Evolutionary conservation across 2,113 vertebrate genomes (phyloP), one percentile per base, ranked within the genome.

Genomic region (Lycaon pictus): DNA sequence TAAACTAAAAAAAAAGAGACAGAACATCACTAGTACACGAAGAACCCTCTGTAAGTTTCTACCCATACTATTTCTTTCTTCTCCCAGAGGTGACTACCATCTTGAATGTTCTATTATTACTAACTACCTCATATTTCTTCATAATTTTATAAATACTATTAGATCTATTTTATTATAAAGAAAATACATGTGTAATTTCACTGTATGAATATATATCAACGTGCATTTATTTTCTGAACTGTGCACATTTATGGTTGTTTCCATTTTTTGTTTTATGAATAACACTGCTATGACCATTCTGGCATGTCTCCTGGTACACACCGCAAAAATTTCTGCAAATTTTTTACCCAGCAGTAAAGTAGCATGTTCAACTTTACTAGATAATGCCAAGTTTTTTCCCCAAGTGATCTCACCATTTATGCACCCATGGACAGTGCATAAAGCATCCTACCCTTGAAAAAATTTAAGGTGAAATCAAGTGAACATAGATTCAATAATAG

Each of bases 171-270:
- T 90, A 71, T 51, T 92, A 60, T 48, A n/a, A 76, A 85, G 67
- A 74, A 87, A 67, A 32, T 29, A 79, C 55, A 93, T 67, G 55
- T 86, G 62, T 76, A 67, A 91, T 80, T 95, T 71, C 53, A 91
- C 19, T 92, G 20, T 72, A 72, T 37, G 13, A 95, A 35, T 60
- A 53, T 15, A 80, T 83, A 65, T 20, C 79, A 76, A 56, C 56
- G n/a, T 67, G 25, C 25, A 55, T 86, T 55, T 55, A 91, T 71
- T 71, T 60, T 79, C 62, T 91, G 29, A 53, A 79, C 29, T 37
- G 37, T 43, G 37, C 37, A 79, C 53, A 84, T 84, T 27, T 37
- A 77, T 12, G 29, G 23, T 16, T 72, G 43, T 74, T 90, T 80
- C 22, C 15, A 62, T 6, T 94, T 91, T 86, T 86, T 58, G 10